phyloP scores from a whole-genome alignment of 2,888 invertebrate species.

The Orthosia cruda region DNA sequence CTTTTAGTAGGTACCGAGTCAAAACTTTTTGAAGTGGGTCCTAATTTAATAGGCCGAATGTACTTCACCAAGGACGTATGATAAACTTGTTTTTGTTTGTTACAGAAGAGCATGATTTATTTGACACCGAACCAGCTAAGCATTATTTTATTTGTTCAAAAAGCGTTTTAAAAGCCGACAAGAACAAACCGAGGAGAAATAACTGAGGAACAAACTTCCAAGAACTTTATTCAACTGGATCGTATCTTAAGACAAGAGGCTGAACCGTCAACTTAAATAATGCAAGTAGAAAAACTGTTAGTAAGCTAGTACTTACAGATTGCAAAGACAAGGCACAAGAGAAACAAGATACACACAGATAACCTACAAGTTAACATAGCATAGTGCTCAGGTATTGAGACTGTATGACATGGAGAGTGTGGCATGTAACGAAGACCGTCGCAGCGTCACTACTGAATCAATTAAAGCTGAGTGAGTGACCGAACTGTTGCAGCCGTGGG shows the following conservation, averaged over 20 bases:
- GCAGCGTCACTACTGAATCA: not conserved
- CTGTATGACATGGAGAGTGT: no score
- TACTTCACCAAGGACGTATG: conserved; percentile 18
- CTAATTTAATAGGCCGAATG: conserved; percentile 23
- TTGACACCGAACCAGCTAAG: not conserved
- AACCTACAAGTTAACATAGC: no score
- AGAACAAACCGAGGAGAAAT: not conserved
- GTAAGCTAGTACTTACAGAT: no score
- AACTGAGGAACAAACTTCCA: not conserved
- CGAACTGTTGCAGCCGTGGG: not conserved
- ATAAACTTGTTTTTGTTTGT: conserved; percentile 50
- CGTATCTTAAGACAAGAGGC: not conserved
- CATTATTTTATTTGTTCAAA: conserved; percentile 26
- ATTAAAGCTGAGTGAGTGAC: not conserved
- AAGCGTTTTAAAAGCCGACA: not conserved
- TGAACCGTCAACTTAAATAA: not conserved
- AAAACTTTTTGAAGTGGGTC: conserved; percentile 30
- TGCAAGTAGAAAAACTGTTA: no score
- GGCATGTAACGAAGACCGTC: not conserved
- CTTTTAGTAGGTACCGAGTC: conserved; percentile 2
- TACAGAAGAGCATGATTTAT: conserved; percentile 28
- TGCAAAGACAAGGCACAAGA: no score
- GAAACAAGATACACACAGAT: no score
- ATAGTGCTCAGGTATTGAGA: no score
- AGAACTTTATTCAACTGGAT: not conserved